These are phyloP conservation scores for Pristionchus exspectatus DNA, from an alignment of 2,888 invertebrate genomes.

Conservation along the genomic window DNA sequence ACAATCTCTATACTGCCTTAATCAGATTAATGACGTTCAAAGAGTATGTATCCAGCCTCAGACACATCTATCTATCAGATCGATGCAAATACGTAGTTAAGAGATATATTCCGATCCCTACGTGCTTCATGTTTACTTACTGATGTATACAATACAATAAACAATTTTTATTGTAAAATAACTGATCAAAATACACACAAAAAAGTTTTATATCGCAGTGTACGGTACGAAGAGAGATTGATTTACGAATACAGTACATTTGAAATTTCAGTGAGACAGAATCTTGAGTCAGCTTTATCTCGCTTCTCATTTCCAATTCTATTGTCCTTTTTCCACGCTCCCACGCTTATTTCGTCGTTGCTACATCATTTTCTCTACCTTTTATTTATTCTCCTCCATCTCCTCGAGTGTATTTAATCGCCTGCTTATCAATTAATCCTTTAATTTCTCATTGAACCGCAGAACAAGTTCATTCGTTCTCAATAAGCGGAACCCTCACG, in stretches of 20 bases:
- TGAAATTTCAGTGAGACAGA: neutral
- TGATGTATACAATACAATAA: constrained; percentile 50
- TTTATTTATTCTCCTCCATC: neutral
- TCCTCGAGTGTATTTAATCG: neutral
- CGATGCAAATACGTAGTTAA: constrained; percentile 51
- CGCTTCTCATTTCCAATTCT: neutral
- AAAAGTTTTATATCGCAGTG: neutral
- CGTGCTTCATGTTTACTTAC: constrained; percentile 39
- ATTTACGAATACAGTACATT: neutral
- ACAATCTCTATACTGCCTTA: constrained; percentile 42
- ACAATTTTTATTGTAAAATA: constrained; percentile 26
- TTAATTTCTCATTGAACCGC: constrained; percentile 30
- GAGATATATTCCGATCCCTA: constrained; percentile 36
- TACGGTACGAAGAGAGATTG: too few species aligned
- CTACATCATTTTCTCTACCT: neutral
- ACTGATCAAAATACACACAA: neutral
- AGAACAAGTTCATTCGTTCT: constrained; percentile 12
- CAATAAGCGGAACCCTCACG: constrained; percentile 20
- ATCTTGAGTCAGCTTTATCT: neutral
- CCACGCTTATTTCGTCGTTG: neutral
- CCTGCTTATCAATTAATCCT: constrained; percentile 28
- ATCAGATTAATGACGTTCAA: constrained; percentile 51
- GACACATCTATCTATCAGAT: constrained; percentile 47
- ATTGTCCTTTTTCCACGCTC: neutral
- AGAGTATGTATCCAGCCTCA: constrained; percentile 33